Percentiles rank a stretch among this genome's conserved stretches.
These are phyloP conservation scores for Perca schrenkii DNA, from an alignment of 2,113 vertebrate species.

Conservation along the genomic window DNA sequence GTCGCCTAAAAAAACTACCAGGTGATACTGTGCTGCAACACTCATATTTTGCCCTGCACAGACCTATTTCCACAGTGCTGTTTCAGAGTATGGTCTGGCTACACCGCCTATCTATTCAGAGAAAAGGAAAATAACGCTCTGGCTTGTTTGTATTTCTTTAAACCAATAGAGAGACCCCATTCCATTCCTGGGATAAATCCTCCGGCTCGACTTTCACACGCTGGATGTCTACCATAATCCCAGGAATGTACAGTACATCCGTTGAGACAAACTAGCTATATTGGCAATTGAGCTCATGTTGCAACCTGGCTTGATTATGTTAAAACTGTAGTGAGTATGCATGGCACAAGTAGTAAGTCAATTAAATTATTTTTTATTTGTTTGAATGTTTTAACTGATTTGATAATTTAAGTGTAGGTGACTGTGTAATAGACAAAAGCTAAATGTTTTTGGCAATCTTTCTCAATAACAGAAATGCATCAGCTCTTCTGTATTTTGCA, in stretches of 20 bases:
- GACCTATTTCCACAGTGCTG: no score
- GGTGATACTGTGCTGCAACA: conserved; percentile 2
- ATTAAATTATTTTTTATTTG: neutral
- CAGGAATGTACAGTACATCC: no score
- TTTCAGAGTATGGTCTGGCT: no score
- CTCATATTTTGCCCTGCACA: neutral
- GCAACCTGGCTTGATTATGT: neutral
- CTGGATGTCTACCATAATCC: no score
- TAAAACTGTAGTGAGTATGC: neutral
- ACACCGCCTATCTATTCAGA: no score
- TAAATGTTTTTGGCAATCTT: neutral
- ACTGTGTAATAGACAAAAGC: neutral
- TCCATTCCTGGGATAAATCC: no score
- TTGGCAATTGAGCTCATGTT: neutral
- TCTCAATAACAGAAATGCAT: neutral
- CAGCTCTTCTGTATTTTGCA: neutral
- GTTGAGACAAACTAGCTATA: neutral
- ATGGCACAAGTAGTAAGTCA: neutral
- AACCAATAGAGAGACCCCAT: no score
- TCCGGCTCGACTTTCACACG: no score
- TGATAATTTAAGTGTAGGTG: neutral
- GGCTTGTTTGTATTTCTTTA: no score
- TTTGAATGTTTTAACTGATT: neutral
- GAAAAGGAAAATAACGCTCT: no score
- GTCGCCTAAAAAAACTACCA: conserved; percentile 25